A percentile compares a stretch with the other conserved stretches of the same genome.
phyloP scores from a whole-genome alignment of 1,140 invertebrate species.

The Cheumatopsyche charites region DNA sequence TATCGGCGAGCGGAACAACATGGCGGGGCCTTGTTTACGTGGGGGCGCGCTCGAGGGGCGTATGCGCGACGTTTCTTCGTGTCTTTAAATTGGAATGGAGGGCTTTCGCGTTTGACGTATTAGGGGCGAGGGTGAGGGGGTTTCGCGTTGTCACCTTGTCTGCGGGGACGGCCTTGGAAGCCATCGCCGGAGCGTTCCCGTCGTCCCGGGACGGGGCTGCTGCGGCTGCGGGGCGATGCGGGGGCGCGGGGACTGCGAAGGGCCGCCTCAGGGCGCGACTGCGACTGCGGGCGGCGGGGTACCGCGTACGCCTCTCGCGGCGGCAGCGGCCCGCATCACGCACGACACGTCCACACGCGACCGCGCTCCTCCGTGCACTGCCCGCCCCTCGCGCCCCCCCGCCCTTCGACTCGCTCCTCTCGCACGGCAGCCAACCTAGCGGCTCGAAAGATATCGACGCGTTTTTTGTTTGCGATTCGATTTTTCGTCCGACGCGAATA shows the following conservation, averaged over 20 bases:
- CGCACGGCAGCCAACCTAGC: neutral
- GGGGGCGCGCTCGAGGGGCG: neutral
- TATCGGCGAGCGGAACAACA: neutral
- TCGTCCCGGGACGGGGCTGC: neutral
- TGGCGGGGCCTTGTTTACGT: slow-evolving; percentile 1
- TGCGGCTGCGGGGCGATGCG: neutral
- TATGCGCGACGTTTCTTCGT: no score
- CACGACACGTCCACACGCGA: slow-evolving; percentile 4
- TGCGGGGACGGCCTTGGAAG: slow-evolving; percentile 43
- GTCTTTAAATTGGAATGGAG: no score
- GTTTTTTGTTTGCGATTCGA: no score
- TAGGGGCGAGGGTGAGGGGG: neutral
- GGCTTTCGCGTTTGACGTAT: neutral
- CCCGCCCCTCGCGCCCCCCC: neutral
- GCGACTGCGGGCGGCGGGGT: neutral
- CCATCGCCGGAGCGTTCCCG: slow-evolving; percentile 31
- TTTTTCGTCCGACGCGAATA: no score
- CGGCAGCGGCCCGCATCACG: slow-evolving; percentile 10
- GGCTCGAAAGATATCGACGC: neutral
- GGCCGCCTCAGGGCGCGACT: neutral
- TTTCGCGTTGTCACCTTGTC: slow-evolving; percentile 44
- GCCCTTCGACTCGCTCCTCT: neutral
- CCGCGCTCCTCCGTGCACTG: neutral
- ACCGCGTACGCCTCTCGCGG: slow-evolving; percentile 4
- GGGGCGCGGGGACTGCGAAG: no score